Percentiles rank a stretch among this genome's conserved stretches.
Evolutionary conservation across 2,797 vertebrate species (phyloP).

Genomic region (Alca torda): DNA sequence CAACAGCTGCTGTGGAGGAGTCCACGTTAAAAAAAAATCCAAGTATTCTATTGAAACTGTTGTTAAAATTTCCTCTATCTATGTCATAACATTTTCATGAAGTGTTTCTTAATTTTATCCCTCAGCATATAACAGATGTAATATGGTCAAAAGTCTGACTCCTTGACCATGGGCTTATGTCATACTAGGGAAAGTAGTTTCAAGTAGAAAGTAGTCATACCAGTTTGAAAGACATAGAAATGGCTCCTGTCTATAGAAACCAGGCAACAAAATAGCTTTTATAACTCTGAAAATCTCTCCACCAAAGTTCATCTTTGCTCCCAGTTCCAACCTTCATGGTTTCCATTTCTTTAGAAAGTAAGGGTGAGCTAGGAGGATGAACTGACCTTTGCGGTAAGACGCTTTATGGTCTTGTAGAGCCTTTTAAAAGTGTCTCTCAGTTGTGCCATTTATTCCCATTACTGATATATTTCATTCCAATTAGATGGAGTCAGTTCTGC

Average conservation of each 20-base stretch:
- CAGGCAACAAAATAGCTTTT: neutral
- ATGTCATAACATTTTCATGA: neutral
- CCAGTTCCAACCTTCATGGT: neutral
- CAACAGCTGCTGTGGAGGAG: neutral
- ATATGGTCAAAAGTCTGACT: neutral
- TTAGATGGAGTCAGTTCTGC: neutral
- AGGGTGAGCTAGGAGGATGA: neutral
- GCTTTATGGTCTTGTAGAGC: fast-evolving
- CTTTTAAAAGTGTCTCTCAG: neutral
- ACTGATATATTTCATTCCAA: neutral
- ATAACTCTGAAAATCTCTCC: neutral
- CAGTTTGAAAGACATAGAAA: neutral
- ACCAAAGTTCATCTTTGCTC: neutral
- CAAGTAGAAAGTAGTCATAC: too few species aligned
- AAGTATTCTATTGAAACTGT: neutral
- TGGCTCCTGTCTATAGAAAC: neutral
- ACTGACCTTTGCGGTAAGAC: neutral
- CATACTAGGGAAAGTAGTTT: neutral
- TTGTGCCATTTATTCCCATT: neutral
- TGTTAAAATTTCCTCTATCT: neutral
- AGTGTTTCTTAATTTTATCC: neutral
- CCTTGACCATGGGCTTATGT: neutral
- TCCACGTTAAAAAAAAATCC: neutral
- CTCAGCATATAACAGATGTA: neutral
- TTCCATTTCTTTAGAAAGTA: neutral